Base-by-base conservation (phyloP, 2,888 invertebrate species). In the Isotomurus palustris region DNA sequence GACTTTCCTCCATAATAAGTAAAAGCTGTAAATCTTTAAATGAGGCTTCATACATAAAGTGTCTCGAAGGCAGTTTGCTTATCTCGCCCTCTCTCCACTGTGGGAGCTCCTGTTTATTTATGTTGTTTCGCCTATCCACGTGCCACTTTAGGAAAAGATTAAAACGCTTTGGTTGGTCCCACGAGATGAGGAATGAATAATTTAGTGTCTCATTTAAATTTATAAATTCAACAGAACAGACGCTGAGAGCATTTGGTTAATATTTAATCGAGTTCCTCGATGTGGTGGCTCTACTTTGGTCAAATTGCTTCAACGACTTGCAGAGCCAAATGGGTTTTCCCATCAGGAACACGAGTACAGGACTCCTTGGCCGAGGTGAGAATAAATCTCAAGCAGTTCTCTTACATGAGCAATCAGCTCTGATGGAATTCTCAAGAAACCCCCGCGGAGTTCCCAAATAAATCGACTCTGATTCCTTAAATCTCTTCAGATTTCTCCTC, bases 241-340 rank as follows among this genome's bases (percentile, higher is more conserved):
- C 21, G 35, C 58, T n/a, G 54, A 58, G 2, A 67, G 69, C 57
- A 64, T 70, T 49, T 70, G 70, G 56, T 70, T 84, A 51, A 80
- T 84, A 75, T 77, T 83, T 69, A 83, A 83, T 66, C 75, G 80
- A 40, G 77, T 83, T 14, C 83, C 83, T 1, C 80, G 80, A 67
- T 78, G 81, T 41, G 83, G 83, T 14, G 78, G 81, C 3, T 83
- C 83, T 72, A 75, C 82, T 69, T 72, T 83, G 50, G 79, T 82
- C n/a, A 73, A 82, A 60, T 73, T 83, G 27, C 70, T 84, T 54
- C 80, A 83, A 70, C 79, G 79, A 73, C 74, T 83, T 57, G 80
- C 82, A 71, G 80, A 80, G n/a, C 72, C 72, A 62, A 83, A 83
- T 72, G 79, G 77, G 54, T 84, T 81, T 71, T 78, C 78, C 58